phyloP scores from a whole-genome alignment of 2,113 vertebrate species.

The Chamaea fasciata region DNA sequence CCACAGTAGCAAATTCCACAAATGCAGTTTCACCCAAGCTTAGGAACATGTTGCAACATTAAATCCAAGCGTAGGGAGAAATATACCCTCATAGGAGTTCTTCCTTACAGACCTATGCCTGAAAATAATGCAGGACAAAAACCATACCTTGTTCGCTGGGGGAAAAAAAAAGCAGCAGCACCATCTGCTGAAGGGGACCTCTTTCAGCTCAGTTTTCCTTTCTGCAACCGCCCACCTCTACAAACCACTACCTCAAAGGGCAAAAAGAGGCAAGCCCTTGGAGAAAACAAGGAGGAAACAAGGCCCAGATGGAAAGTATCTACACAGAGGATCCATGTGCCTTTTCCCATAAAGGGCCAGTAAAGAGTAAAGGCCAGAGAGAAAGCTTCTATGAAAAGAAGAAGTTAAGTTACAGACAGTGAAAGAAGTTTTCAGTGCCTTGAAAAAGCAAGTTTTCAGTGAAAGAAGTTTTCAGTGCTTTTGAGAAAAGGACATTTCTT shows the following conservation, averaged over 20 bases:
- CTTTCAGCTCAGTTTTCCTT: not conserved
- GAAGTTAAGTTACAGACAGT: rapidly evolving
- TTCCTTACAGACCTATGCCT: not conserved
- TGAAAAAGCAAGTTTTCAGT: too few species aligned
- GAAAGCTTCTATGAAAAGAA: not conserved
- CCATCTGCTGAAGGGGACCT: rapidly evolving
- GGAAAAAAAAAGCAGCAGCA: not conserved
- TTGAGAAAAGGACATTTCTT: not conserved
- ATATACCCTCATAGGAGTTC: rapidly evolving
- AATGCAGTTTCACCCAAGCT: not conserved
- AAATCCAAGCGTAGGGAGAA: not conserved
- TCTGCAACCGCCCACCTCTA: too few species aligned
- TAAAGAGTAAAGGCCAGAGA: not conserved
- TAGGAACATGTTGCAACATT: not conserved
- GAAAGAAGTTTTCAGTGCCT: not conserved
- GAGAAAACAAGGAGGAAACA: not conserved
- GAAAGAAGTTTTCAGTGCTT: not conserved
- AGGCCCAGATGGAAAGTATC: not conserved
- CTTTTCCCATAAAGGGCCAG: not conserved
- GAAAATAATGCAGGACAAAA: not conserved
- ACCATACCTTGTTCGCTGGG: not conserved
- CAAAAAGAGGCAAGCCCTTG: rapidly evolving
- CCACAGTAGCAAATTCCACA: not conserved
- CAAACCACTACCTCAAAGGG: not conserved
- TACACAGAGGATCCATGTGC: not conserved